Percentiles rank a stretch among this genome's conserved stretches.
These are phyloP conservation scores for Philaenus spumarius DNA, from an alignment of 1,140 invertebrate species.

Conservation along the genomic window DNA sequence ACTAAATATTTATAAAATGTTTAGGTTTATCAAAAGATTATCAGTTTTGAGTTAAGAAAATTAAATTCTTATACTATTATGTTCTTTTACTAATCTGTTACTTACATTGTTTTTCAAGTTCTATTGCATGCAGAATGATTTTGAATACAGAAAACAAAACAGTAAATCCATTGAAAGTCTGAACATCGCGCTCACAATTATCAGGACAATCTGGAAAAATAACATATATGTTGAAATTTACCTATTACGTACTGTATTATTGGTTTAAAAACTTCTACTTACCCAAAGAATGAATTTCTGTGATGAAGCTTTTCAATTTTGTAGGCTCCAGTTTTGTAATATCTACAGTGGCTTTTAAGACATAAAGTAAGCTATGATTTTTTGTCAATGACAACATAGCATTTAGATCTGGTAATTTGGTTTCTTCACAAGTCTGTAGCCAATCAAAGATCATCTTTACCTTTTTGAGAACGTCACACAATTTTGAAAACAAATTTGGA, in stretches of 20 bases:
- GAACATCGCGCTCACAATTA: not conserved
- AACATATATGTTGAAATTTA: not conserved
- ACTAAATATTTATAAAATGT: too few species aligned
- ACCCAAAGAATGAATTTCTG: not conserved
- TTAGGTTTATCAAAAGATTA: too few species aligned
- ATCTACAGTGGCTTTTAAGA: not conserved
- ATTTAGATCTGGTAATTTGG: not conserved
- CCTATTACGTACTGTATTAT: not conserved
- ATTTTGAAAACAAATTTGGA: too few species aligned
- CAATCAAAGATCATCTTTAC: conserved; percentile 4
- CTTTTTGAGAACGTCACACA: too few species aligned
- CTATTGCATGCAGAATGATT: not conserved
- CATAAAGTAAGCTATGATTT: conserved; percentile 1
- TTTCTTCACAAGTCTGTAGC: not conserved
- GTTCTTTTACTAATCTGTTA: too few species aligned
- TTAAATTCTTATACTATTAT: too few species aligned
- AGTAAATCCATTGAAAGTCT: conserved; percentile 1
- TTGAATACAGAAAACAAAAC: not conserved
- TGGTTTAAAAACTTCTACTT: not conserved
- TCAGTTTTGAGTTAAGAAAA: too few species aligned
- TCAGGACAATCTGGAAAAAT: not conserved
- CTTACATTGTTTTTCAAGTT: conserved; percentile 3
- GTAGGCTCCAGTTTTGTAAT: not conserved
- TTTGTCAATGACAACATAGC: conserved; percentile 1
- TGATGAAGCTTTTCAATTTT: not conserved